Percentiles rank a stretch among this genome's conserved stretches.
phyloP scores from a whole-genome alignment of 2,113 vertebrate genomes.

The Mola mola region DNA sequence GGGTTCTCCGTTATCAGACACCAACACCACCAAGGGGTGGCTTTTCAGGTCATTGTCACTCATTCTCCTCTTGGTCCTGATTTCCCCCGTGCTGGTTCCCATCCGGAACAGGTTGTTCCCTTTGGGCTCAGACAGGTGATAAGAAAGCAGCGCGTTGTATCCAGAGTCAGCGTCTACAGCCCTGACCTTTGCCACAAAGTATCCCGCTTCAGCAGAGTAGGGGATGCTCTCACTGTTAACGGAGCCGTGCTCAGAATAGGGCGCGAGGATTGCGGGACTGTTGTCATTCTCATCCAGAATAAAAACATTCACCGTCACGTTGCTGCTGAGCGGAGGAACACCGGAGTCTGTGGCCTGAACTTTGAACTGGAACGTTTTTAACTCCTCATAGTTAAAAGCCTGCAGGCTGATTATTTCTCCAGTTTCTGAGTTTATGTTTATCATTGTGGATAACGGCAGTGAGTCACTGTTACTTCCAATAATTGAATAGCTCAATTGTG shows the following conservation, averaged over 20 bases:
- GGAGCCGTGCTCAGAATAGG: conserved; percentile 67
- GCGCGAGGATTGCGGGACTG: conserved; percentile 48
- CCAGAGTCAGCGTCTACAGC: conserved; percentile 70
- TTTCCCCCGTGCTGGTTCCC: conserved; percentile 66
- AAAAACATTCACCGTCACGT: conserved; percentile 69
- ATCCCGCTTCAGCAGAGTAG: conserved; percentile 57
- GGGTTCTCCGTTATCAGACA: conserved; percentile 65
- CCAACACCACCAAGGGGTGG: conserved; percentile 61
- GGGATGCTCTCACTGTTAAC: conserved; percentile 76
- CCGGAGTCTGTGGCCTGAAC: conserved; percentile 76
- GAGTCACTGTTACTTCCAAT: too few relatives aligned
- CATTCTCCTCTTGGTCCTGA: conserved; percentile 69
- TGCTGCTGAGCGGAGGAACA: conserved; percentile 72
- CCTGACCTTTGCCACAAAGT: conserved; percentile 70
- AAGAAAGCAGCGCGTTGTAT: conserved; percentile 69
- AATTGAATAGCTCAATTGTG: conserved; percentile 61
- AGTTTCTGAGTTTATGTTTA: conserved; percentile 73
- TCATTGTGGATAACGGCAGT: conserved; percentile 36
- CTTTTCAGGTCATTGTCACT: conserved; percentile 70
- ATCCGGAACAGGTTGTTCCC: conserved; percentile 67
- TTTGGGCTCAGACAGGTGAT: conserved; percentile 61
- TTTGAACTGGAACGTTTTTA: conserved; percentile 67
- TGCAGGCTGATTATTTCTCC: conserved; percentile 70
- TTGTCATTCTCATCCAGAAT: conserved; percentile 72
- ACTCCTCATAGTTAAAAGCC: conserved; percentile 74